Base-by-base conservation (phyloP, 1,140 invertebrate species). In the Lucilia sericata region DNA sequence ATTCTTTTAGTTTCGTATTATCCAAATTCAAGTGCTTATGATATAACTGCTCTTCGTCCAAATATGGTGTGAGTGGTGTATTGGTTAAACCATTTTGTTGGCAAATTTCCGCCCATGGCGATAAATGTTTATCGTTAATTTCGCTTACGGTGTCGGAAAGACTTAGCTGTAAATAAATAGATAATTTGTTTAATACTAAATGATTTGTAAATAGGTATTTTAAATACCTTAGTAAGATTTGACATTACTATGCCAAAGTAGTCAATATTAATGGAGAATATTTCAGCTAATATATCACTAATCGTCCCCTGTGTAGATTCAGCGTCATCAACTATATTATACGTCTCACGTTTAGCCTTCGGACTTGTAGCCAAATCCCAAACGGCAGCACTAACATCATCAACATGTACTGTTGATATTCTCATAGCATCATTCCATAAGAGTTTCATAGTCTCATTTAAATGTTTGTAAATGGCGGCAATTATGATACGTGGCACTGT, bases 71-170 rank as follows among this genome's bases (percentile, higher is more conserved):
- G 0, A 98, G 92, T 36, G 97, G 97, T 75, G 96, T 97, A 91
- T 97, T 97, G 85, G 93, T 92, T 25, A 98, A 94, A 70, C 92
- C 93, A 92, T 96, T 94, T 86, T 92, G 92, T 84, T 94, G 93
- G 90, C 97, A 98, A 75, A 96, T 94, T 87, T 95, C 95, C 7
- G 96, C 96, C 97, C 97, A 98, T 10, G 96, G 96, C 0, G 93
- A 94, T 92, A 98, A 94, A 91, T 98, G 97, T 89, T 97, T 97
- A 89, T 98, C 97, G 91, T 98, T 98, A 0, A 96, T 96, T 87
- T 98, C 96, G 85, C 97, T 96, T 0, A 96, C 95, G 36, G 97
- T 94, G 30, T 93, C 93, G n/a, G 92, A 93, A 91, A 96, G 92
- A 91, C 96, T 95, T 30, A 92, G 92, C 95, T 95, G 86, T 9